Percentiles rank a stretch among this genome's conserved stretches.
These are phyloP conservation scores for Ormyrus thymus DNA, from an alignment of 2,888 invertebrate species.

Conservation along the genomic window DNA sequence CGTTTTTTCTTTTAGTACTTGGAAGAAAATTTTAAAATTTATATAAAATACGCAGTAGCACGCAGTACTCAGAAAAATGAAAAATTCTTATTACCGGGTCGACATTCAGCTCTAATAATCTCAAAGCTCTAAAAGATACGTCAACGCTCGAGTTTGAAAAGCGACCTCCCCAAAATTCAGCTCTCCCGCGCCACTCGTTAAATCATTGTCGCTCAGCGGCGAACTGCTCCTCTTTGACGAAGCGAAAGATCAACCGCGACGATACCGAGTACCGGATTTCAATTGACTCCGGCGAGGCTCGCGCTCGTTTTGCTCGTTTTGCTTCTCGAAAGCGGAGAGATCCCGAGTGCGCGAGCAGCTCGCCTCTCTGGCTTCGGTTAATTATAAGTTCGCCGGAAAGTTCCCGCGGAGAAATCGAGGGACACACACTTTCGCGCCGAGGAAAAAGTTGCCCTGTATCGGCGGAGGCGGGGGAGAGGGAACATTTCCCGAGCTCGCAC, in stretches of 20 bases:
- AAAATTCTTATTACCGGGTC: too few species aligned
- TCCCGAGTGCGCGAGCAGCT: neutral
- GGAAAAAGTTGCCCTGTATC: constrained; percentile 44
- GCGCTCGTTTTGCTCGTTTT: neutral
- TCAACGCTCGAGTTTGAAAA: too few species aligned
- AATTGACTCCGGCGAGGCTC: neutral
- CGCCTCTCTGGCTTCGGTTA: constrained; percentile 38
- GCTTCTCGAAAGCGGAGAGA: neutral
- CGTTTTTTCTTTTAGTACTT: too few species aligned
- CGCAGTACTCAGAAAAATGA: too few species aligned
- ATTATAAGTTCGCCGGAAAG: constrained; percentile 47
- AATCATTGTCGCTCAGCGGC: too few species aligned
- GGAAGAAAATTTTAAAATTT: too few species aligned
- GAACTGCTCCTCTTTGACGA: too few species aligned
- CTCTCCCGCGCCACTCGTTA: too few species aligned
- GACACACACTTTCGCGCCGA: constrained; percentile 25
- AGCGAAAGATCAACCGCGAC: neutral
- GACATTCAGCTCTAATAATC: too few species aligned
- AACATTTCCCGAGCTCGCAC: constrained; percentile 15
- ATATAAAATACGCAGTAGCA: too few species aligned
- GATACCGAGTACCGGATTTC: neutral
- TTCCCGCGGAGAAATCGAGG: constrained; percentile 44
- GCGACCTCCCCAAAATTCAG: too few species aligned
- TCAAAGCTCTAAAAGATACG: too few species aligned
- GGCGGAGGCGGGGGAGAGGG: neutral